These are phyloP conservation scores for Myotis findleyi DNA, from an alignment of 2,797 vertebrate species.

Conservation along the genomic window DNA sequence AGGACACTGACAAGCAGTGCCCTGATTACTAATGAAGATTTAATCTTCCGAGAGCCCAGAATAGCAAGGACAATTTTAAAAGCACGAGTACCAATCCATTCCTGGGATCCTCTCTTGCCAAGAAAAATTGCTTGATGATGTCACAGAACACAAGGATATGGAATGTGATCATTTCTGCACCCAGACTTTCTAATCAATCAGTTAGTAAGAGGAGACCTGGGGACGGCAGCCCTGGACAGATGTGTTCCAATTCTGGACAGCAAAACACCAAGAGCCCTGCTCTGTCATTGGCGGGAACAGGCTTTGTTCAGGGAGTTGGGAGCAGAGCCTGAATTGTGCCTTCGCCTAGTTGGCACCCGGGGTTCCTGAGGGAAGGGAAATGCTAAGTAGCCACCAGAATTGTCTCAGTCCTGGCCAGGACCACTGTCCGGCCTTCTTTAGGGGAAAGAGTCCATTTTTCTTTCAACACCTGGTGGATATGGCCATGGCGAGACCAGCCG, in stretches of 20 bases:
- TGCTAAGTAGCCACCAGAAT: conserved; percentile 33
- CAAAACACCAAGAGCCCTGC: not conserved
- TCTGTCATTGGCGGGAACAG: not conserved
- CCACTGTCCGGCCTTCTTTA: not conserved
- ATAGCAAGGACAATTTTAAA: conserved; percentile 57
- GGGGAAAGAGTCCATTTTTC: not conserved
- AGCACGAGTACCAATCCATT: not conserved
- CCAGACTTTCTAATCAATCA: not conserved
- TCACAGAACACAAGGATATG: not conserved
- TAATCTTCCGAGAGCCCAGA: conserved; percentile 25
- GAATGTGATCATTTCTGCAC: not conserved
- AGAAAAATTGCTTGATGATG: conserved; percentile 2
- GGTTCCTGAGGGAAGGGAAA: not conserved
- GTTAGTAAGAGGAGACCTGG: not conserved
- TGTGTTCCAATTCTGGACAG: not conserved
- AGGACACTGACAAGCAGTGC: not conserved
- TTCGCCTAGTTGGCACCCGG: not conserved
- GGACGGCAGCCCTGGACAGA: not conserved
- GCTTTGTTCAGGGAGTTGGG: not conserved
- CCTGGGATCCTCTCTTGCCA: conserved; percentile 9
- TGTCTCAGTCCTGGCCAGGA: not conserved
- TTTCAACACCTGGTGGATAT: not conserved
- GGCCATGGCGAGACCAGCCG: not conserved
- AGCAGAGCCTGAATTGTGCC: not conserved
- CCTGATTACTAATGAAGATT: conserved; percentile 26